These are phyloP conservation scores for Reticulitermes speratus DNA, from an alignment of 1,140 invertebrate genomes.

Conservation along the genomic window DNA sequence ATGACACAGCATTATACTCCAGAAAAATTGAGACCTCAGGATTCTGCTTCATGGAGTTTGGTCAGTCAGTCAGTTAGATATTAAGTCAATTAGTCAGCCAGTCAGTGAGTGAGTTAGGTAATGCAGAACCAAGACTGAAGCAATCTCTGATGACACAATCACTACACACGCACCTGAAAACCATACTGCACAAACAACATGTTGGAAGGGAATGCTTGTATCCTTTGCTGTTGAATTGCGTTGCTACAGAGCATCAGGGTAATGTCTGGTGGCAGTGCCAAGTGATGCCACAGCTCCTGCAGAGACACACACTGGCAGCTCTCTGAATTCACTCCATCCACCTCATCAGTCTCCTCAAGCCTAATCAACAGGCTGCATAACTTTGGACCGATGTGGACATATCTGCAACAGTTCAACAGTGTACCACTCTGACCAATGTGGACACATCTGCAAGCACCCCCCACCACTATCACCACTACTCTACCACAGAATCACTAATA, in stretches of 20 bases:
- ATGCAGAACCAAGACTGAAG: too few species aligned
- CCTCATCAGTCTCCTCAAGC: slow-evolving; percentile 27
- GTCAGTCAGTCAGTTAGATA: too few species aligned
- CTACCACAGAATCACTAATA: too few species aligned
- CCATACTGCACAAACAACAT: slow-evolving; percentile 65
- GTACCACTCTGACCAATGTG: not conserved
- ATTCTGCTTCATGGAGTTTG: too few species aligned
- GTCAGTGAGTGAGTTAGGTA: too few species aligned
- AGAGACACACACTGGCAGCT: slow-evolving; percentile 36
- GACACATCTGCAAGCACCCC: too few species aligned
- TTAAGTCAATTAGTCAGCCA: too few species aligned
- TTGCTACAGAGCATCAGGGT: slow-evolving; percentile 61
- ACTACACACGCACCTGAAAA: slow-evolving; percentile 54
- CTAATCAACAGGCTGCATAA: slow-evolving; percentile 58
- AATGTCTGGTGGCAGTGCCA: slow-evolving; percentile 54
- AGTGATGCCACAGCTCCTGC: slow-evolving; percentile 54
- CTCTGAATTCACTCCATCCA: slow-evolving; percentile 28
- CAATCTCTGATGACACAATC: too few species aligned
- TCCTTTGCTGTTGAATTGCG: slow-evolving; percentile 45
- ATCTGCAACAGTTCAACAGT: slow-evolving; percentile 11
- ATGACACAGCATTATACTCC: too few species aligned
- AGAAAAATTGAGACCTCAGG: too few species aligned
- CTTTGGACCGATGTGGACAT: slow-evolving; percentile 60
- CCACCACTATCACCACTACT: too few species aligned
- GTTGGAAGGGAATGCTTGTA: slow-evolving; percentile 55